Base-by-base conservation (phyloP, 1,140 invertebrate genomes). In the Formica exsecta region DNA sequence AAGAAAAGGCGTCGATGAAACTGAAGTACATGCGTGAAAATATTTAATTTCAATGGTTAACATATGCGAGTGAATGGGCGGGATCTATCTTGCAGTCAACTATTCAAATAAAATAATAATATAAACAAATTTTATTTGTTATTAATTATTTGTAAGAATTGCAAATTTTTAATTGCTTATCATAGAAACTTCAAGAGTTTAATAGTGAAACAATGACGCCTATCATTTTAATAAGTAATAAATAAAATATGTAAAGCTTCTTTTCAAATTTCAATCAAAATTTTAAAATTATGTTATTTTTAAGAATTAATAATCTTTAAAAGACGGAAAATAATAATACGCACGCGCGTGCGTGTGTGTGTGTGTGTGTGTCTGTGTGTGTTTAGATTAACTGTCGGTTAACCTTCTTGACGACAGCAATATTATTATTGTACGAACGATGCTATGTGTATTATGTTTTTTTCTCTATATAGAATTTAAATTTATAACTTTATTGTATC, bases 11-110 rank as follows among this genome's bases (percentile, higher is more conserved):
- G 57, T n/a, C 51, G 65, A 44, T 25, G 38, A 77, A 29, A 81
- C 54, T 71, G 41, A 32, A 86, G 32, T 86, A 86, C 61, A 32
- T 48, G 61, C 85, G 22, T 61, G 54, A 86, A 62, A 68, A 70
- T 64, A 81, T 86, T 81, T 41, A 51, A 68, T 86, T 65, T 59
- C 38, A 29, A 62, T n/a, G 41, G 32, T 13, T 38, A 16, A 16
- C 19, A 25, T 7, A 25, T 32, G 29, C 32, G 8, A 51, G 48
- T n/a, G 19, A 22, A 29, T 36, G 4, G 9, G 19, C 7, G 5
- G 8, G 22, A 22, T 16, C 25, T n/a, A 6, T 57, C 44, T 16
- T 16, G 7, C 29, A 29, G 22, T 22, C 38, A 38, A 41, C 13
- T 25, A 25, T 16, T 61, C 19, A 32, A 25, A 19, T 13, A 9